phyloP scores from a whole-genome alignment of 1,140 invertebrate genomes.

The Drosophila lacertosa region DNA sequence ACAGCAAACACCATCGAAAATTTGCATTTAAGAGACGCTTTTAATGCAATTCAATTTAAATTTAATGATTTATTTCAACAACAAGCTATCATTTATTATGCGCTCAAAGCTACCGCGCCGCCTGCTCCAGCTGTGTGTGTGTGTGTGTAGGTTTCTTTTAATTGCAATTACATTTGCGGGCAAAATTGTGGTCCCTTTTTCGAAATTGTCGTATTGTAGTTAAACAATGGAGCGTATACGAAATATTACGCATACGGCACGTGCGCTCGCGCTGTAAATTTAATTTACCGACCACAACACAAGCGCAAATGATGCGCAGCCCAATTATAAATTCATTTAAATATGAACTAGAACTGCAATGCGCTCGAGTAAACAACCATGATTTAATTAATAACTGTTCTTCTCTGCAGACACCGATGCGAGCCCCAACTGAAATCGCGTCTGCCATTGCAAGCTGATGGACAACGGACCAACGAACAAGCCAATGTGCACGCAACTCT shows the following conservation, averaged over 20 bases:
- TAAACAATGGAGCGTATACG: constrained; percentile 25
- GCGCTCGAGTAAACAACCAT: neutral
- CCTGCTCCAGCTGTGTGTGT: neutral
- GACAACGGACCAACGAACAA: neutral
- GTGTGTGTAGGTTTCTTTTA: neutral
- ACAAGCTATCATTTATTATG: constrained; percentile 1
- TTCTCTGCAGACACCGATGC: neutral
- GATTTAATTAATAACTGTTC: constrained; percentile 7
- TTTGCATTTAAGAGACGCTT: neutral
- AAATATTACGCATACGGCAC: constrained; percentile 35
- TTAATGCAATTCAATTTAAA: constrained; percentile 21
- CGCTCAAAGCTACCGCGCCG: neutral
- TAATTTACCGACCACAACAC: constrained; percentile 8
- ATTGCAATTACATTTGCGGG: constrained; percentile 20
- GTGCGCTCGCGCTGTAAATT: constrained; percentile 1
- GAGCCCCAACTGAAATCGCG: neutral
- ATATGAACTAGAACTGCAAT: neutral
- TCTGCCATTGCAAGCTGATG: neutral
- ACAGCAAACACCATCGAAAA: constrained; percentile 1
- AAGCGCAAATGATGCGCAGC: neutral
- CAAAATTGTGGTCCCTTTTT: neutral
- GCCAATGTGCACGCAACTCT: neutral
- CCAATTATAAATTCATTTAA: constrained; percentile 24
- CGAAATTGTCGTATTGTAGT: neutral
- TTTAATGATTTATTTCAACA: constrained; percentile 13